Base-by-base conservation (phyloP, 2,797 vertebrate genomes). In the Heliangelus exortis region DNA sequence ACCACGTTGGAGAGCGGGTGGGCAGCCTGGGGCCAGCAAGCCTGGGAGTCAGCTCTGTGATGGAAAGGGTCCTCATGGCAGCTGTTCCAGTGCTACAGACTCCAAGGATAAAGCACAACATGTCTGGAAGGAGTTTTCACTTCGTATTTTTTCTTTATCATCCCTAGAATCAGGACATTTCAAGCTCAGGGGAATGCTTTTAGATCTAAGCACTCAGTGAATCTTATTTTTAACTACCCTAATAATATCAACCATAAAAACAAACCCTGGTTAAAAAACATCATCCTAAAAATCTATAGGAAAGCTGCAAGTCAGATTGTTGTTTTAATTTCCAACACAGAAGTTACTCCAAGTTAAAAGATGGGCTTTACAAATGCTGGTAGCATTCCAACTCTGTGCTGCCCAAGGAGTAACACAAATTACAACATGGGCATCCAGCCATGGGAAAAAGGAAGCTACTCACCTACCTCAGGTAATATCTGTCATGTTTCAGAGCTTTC, bases 91-190 rank as follows among this genome's bases (percentile, higher is more conserved):
- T 4, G 10, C 22, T 58, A n/a, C 39, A 19, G 8, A 8, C n/a
- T 8, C 16, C 36, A 15, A 7, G 7, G 20, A 4, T 28, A 28
- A 59, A 19, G 31, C 7, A 47, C 12, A 34, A 58, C 12, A 26
- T 8, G 3, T 15, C 29, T 5, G 9, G 21, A 76, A 76, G 13
- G 28, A 57, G 7, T 19, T 78, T 65, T 39, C 41, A 12, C 5
- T 33, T 7, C 0, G 2, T 2, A 5, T 18, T 2, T 61, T 53
- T 59, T 43, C 39, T 55, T 83, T 39, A 13, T 15, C 2, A 0
- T 54, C 15, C 16, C 29, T 57, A 31, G 43, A 67, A 47, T 18
- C 8, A 13, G 2, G 9, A 15, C 6, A 47, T 67, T 65, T 23
- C 43, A 68, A 78, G 9, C 17, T 26, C 55, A 26, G 12, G 12